Conservation (phyloP, 1,140 invertebrate species). For the Heliconius nattereri region DNA sequence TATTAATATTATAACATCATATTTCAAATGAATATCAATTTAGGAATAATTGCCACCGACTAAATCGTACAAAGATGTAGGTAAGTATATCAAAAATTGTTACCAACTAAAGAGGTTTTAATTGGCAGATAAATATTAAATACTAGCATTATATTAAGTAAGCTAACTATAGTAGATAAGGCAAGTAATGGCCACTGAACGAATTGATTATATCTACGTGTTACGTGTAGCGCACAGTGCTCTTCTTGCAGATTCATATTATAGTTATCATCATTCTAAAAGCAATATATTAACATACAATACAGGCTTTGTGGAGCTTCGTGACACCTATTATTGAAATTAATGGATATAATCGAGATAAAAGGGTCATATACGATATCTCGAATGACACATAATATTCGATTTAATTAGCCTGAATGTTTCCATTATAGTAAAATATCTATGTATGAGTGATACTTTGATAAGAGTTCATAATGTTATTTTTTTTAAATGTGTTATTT, state of each 20-base stretch:
- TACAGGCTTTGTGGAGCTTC: slow-evolving; percentile 54
- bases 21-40: background rate
- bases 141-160: slow-evolving; percentile 19
- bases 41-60: background rate
- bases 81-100: background rate
- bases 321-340: slow-evolving; percentile 75
- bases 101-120: background rate
- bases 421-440: slow-evolving; percentile 61
- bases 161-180: slow-evolving; percentile 31
- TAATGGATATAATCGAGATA: slow-evolving; percentile 76
- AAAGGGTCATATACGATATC: slow-evolving; percentile 69
- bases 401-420: slow-evolving; percentile 78
- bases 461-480: slow-evolving; percentile 12
- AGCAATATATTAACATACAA: slow-evolving; percentile 61
- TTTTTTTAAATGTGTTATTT: background rate
- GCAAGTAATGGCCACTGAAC: slow-evolving; percentile 35
- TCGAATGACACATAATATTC: slow-evolving; percentile 70
- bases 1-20: background rate
- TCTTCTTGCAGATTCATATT: slow-evolving; percentile 54
- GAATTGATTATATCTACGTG: slow-evolving; percentile 49
- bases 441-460: slow-evolving; percentile 31
- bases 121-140: slow-evolving; percentile 17
- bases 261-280: slow-evolving; percentile 49
- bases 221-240: slow-evolving; percentile 48
- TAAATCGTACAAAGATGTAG: background rate